Evolutionary conservation across 2,888 invertebrate genomes (phyloP), one percentile per base, ranked within the genome.

Genomic region (Aethes cnicana): DNA sequence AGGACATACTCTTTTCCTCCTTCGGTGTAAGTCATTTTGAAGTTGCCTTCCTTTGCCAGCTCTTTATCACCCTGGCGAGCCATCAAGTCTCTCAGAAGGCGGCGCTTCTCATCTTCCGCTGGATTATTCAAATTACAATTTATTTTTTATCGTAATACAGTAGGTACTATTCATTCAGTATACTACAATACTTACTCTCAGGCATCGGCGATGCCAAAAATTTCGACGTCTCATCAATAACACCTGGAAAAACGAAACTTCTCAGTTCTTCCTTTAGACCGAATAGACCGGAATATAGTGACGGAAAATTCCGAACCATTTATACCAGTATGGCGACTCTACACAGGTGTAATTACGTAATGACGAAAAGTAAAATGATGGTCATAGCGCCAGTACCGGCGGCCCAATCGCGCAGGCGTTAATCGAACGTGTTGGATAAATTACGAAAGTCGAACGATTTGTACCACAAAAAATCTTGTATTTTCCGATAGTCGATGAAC

Each of bases 151-250:
- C 1, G 7, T 7, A 3, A 12, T 28, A n/a, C 18, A 20, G 5
- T 20, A 14, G 12, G 33, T 17, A 35, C 2, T 6, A 8, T 1
- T 11, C 0, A 23, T 9, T 5, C 5, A 7, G 20, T 12, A n/a
- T 9, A 16, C 12, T 11, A 18, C 8, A 6, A 44, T 16, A 66
- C 81, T 77, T 65, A 80, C 80, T 79, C 37, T 80, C 73, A 0
- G 84, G 81, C 21, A 65, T 18, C 3, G 84, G 81, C 2, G 63
- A 39, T 4, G 83, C 59, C 32, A 84, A 61, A 61, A 72, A 84
- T 54, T 81, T 80, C 0, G 84, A 64, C 4, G 72, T 57, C 6
- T 80, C 77, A 0, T 84, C 83, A 14, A 84, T 57, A n/a, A 84
- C 43, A 1, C 61, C 84, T 84, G 60, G 25, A 62, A 57, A 12